Base-by-base conservation (phyloP, 2,113 vertebrate species). In the Heterochromis multidens region DNA sequence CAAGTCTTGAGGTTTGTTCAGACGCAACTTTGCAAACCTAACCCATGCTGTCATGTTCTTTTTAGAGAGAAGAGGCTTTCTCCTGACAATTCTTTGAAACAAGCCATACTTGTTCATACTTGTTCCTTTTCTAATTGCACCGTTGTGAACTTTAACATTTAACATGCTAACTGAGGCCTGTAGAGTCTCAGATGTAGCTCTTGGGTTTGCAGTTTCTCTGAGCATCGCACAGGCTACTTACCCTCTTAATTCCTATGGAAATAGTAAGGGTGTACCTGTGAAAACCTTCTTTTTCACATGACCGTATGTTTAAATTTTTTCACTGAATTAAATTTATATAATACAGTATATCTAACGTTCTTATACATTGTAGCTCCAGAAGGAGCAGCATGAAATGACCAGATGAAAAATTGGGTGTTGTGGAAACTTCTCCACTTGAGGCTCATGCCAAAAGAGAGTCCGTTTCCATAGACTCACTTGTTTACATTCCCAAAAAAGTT, bases 51-150 rank as follows among this genome's bases (percentile, higher is more conserved):
- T 14, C 23, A 11, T 14, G 43, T 27, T 70, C 63, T 70, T 11
- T 46, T 46, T 27, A 46, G 23, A 23, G 37, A 1, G 1, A 19
- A 11, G 23, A 70, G 1, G 43, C 8, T 70, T 27, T 46, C 8
- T 12, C 16, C 16, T 70, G 65, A 25, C 8, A 70, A 9, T 5
- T 23, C 40, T 46, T 46, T 14, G n/a, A 0, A 11, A 27, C 23
- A 70, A 27, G 3, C 23, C 14, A 70, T 25, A 70, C 7, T 7
- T 70, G 40, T 46, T 70, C 8, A 70, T 43, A 4, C 5, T 0
- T 5, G 0, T 11, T 46, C 37, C 23, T 6, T 25, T 70, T 70
- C 43, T 2, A 46, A 43, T 0, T 70, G 35, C 6, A 67, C 37
- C 25, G 63, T 67, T 46, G 40, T 70, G 10, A 70, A 46, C 40